phyloP scores from a whole-genome alignment of 2,888 invertebrate genomes.

The Portevinia maculata region DNA sequence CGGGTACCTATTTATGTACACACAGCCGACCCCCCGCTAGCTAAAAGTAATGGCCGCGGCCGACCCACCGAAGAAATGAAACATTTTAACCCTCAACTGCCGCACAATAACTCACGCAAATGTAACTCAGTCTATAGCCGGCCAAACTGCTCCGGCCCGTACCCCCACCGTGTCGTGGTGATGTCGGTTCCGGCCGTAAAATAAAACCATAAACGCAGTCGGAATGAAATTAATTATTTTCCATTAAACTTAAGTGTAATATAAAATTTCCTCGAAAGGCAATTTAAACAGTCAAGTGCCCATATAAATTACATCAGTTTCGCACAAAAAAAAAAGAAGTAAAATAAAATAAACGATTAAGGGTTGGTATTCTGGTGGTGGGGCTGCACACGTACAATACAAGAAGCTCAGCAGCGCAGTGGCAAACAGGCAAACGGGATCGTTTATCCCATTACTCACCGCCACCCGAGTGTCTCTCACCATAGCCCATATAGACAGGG shows the following conservation, averaged over 20 bases:
- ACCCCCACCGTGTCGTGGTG: conserved; percentile 49
- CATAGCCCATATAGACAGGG: neutral
- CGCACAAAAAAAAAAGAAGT: conserved; percentile 66
- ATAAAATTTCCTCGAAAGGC: conserved; percentile 82
- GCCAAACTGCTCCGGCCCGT: conserved; percentile 27
- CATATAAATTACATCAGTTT: conserved; percentile 83
- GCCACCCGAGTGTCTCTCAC: conserved; percentile 30
- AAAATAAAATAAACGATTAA: conserved; percentile 72
- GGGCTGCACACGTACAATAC: neutral
- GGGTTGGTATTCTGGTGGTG: conserved; percentile 54
- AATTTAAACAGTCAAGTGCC: conserved; percentile 83
- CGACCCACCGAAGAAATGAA: conserved; percentile 75
- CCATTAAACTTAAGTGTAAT: conserved; percentile 83
- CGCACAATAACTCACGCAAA: conserved; percentile 77
- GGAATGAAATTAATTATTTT: conserved; percentile 83
- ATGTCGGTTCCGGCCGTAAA: conserved; percentile 73
- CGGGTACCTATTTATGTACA: conserved; percentile 35
- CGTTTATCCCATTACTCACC: conserved; percentile 73
- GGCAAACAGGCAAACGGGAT: conserved; percentile 72
- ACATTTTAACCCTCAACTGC: conserved; percentile 74
- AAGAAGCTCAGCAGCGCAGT: conserved; percentile 73
- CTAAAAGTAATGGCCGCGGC: conserved; percentile 71
- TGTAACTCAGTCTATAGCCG: conserved; percentile 57
- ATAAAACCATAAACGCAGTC: conserved; percentile 77
- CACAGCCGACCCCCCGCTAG: conserved; percentile 15